Evolutionary conservation across 2,113 vertebrate genomes (phyloP), one percentile per base, ranked within the genome.

Genomic region (Montifringilla adamsi): DNA sequence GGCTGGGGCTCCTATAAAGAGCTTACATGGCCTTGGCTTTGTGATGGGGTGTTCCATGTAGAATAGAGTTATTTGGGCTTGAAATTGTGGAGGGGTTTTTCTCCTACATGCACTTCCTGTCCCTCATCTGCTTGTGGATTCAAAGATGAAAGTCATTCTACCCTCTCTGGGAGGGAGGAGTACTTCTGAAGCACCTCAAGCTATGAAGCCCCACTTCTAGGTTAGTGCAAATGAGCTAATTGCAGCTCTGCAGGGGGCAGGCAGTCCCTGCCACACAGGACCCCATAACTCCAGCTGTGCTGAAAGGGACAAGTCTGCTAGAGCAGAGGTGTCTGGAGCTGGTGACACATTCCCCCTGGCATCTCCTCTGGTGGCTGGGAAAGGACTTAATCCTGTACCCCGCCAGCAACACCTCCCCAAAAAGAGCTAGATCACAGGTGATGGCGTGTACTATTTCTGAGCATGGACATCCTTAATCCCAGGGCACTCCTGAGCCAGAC

Each of bases 401-500:
- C n/a, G 44, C 52, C 33, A 70, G 35, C 2, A 2, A 19, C 10
- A 4, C 35, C 33, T 75, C 64, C 47, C 28, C 19, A 15, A 7
- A 53, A 76, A 35, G 37, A 11, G 27, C 26, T 15, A 26, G 16
- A 47, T 63, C 30, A 21, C 3, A 3, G 74, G 9, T 12, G 77
- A 28, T 6, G 26, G 7, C 0, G 1, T 23, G 23, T 53, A 9
- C 31, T 8, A 3, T 9, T 59, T 15, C 43, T 13, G 2, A 74
- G n/a, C 30, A 27, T 2, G 2, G 28, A 12, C 10, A 37, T 37
- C n/a, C 24, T 4, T 1, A 15, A 16, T 30, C 10, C 19, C 0
- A 0, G 63, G 50, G 24, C 46, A 20, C 6, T 26, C 10, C 60
- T 27, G 46, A 74, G 15, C 41, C 1, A 3, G 33, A 31, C 26